Conservation (phyloP, 2,113 vertebrate genomes). For the Euleptes europaea region DNA sequence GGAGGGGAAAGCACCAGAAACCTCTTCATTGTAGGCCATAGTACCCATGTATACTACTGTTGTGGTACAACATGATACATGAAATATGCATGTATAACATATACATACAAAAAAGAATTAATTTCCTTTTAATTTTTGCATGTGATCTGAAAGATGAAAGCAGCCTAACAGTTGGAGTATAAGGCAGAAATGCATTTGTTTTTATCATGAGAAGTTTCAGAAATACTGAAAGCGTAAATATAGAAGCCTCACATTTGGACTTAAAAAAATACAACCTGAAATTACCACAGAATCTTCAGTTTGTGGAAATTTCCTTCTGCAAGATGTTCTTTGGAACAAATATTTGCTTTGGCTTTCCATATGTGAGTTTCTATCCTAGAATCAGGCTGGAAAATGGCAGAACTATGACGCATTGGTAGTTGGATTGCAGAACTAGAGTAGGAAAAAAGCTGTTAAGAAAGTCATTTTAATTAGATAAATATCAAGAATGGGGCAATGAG, state of each 20-base stretch:
- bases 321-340: conserved; percentile 62
- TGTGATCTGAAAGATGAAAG: conserved; percentile 46
- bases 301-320: conserved; percentile 64
- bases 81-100: conserved; percentile 9
- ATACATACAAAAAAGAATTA: conserved; percentile 8
- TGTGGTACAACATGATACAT: too few species aligned
- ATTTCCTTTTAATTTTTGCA: conserved; percentile 25
- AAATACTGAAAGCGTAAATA: conserved; percentile 61
- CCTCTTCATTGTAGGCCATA: too few species aligned
- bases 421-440: too few species aligned
- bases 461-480: too few species aligned
- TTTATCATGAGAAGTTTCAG: conserved; percentile 52
- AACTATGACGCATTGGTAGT: not conserved
- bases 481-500: too few species aligned
- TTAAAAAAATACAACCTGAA: conserved; percentile 47
- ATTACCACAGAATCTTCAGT: conserved; percentile 52
- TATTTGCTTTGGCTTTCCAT: conserved; percentile 31
- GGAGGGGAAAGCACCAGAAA: too few species aligned
- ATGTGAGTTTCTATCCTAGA: conserved; percentile 44
- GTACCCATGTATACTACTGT: too few species aligned
- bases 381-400: conserved; percentile 56
- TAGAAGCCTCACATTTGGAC: conserved; percentile 38
- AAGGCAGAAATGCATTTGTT: conserved; percentile 50
- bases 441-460: conserved; percentile 14
- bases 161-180: conserved; percentile 18